phyloP scores from a whole-genome alignment of 2,888 invertebrate species.

The Agrotis clavis region DNA sequence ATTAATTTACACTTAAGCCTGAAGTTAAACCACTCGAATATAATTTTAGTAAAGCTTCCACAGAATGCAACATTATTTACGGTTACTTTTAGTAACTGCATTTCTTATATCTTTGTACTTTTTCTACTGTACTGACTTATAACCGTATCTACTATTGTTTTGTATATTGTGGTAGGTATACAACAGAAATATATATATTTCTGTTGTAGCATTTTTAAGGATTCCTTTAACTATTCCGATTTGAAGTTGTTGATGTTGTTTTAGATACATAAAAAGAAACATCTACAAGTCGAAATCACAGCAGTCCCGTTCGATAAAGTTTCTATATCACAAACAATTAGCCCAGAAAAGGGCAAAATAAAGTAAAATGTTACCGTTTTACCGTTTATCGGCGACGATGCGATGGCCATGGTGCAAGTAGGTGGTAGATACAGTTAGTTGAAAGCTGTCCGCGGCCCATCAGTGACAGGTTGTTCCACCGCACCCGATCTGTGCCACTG shows the following conservation, averaged over 20 bases:
- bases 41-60: neutral
- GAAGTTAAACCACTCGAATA: neutral
- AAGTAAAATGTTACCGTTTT: conserved; percentile 65
- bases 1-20: neutral
- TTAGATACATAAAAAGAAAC: neutral
- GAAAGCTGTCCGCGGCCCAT: conserved; percentile 73
- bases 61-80: neutral
- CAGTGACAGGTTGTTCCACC: conserved; percentile 69
- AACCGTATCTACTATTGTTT: neutral
- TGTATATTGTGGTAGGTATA: neutral
- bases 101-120: neutral
- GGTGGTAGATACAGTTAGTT: conserved; percentile 75
- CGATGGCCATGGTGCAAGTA: conserved; percentile 67
- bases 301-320: neutral
- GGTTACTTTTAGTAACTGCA: neutral
- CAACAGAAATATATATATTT: no score
- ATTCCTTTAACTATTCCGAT: no score
- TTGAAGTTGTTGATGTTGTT: neutral
- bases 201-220: no score
- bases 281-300: neutral
- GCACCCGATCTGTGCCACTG: conserved; percentile 63
- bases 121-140: neutral
- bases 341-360: conserved; percentile 71
- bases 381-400: conserved; percentile 70
- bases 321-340: conserved; percentile 30